phyloP scores from a whole-genome alignment of 1,140 invertebrate genomes.

The Zophobas morio region DNA sequence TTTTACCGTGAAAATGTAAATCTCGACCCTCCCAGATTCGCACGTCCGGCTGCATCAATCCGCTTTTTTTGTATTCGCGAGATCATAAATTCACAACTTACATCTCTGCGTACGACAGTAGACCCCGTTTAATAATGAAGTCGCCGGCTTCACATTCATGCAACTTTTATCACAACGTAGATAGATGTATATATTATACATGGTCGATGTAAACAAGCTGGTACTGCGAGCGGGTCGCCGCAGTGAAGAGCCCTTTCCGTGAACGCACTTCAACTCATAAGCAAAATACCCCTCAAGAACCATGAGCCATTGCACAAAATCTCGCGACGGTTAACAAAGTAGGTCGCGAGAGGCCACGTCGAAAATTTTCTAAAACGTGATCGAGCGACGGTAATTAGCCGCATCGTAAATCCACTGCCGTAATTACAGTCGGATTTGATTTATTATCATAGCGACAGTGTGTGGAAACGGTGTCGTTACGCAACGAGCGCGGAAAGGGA shows the following conservation, averaged over 20 bases:
- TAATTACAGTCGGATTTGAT: too few species aligned
- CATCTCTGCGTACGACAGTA: conserved; percentile 46
- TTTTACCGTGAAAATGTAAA: too few species aligned
- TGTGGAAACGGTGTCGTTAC: too few species aligned
- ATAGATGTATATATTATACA: conserved; percentile 56
- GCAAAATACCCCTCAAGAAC: conserved; percentile 53
- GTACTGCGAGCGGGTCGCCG: conserved; percentile 46
- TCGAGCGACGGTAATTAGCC: too few species aligned
- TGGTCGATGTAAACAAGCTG: conserved; percentile 50
- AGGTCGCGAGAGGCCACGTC: too few species aligned
- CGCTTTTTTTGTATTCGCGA: conserved; percentile 32
- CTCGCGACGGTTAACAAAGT: too few species aligned
- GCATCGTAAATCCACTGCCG: too few species aligned
- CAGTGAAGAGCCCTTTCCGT: conserved; percentile 53
- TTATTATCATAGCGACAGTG: too few species aligned
- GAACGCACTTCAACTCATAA: conserved; percentile 56
- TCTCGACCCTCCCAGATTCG: too few species aligned
- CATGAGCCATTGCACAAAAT: conserved; percentile 6
- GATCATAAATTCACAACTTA: conserved; percentile 43
- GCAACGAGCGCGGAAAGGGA: too few species aligned
- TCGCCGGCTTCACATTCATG: conserved; percentile 50
- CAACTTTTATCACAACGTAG: conserved; percentile 53
- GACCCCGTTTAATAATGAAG: conserved; percentile 51
- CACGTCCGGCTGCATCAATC: background rate
- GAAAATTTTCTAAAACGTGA: too few species aligned